Base-by-base conservation (phyloP, 2,888 invertebrate species). In the Parnassius orleans region DNA sequence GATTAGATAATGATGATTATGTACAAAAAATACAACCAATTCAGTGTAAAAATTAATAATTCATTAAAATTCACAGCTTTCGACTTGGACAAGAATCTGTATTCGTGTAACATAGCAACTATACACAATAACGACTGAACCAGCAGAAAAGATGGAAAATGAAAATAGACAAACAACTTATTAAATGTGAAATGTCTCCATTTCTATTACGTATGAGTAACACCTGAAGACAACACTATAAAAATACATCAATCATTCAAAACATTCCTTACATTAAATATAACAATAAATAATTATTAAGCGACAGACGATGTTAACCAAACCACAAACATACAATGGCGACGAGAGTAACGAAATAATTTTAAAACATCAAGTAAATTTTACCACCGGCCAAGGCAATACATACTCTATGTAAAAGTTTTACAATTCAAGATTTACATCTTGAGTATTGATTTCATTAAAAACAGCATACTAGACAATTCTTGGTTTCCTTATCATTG, bases 181-280 rank as follows among this genome's bases (percentile, higher is more conserved):
- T 10, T 42, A 19, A 19, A 53, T 10, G 19, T 43, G 11, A 50
- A 2, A n/a, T 2, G 44, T 53, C 19, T 55, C 43, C 50, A 50
- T 51, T 54, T 55, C 50, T 60, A 51, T 60, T 51, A 24, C 10
- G 50, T 55, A 55, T 43, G 48, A 60, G 50, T 51, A 15, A 60
- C 60, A 55, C 24, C 47, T 54, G 53, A 60, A 54, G 54, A 48
- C 60, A 60, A 42, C 47, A 52, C 41, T 60, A 50, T 54, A 48
- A 60, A 60, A 48, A 54, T 48, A 60, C 54, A 60, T 53, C 41
- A 33, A 46, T 41, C 60, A 42, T 54, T 43, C 60, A 48, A 60
- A 53, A 60, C 60, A 60, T 60, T 60, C 42, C 53, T 60, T 54
- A 60, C n/a, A 53, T 60, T 53, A 60, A 41, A 54, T 47, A 48